Evolutionary conservation across 2,797 vertebrate species (phyloP).

Genomic region (Ctenochaetus hawaiiensis): DNA sequence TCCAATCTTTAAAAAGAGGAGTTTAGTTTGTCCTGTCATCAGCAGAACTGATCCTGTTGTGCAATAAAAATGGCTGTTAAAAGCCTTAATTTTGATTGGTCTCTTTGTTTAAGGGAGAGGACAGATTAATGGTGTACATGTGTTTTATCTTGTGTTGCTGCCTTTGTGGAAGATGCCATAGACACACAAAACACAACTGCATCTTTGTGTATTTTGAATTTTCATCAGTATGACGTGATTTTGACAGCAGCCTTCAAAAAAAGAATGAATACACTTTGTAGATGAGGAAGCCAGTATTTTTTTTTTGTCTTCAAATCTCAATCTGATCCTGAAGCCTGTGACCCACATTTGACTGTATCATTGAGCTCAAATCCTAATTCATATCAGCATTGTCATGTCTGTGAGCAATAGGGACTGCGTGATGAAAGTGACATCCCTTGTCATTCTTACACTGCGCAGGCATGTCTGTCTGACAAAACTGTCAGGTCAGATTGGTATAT

Average conservation of each 20-base stretch:
- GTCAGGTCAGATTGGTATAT: conserved; percentile 58
- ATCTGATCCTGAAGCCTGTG: conserved; percentile 25
- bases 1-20: conserved; percentile 35
- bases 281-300: not conserved
- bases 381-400: conserved; percentile 41
- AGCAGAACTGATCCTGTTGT: conserved; percentile 32
- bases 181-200: not conserved
- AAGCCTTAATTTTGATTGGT: conserved; percentile 23
- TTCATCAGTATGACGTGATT: not conserved
- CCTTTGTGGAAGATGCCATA: not conserved
- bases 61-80: not conserved
- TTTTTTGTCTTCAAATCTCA: not conserved
- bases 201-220: not conserved
- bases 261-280: not conserved
- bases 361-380: conserved; percentile 35
- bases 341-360: conserved; percentile 46
- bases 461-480: conserved; percentile 47
- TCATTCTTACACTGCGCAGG: conserved; percentile 44
- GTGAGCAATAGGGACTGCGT: conserved; percentile 35
- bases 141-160: not conserved
- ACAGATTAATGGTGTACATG: conserved; percentile 29
- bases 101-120: conserved; percentile 9
- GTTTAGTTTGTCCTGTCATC: conserved; percentile 50
- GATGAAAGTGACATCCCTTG: conserved; percentile 58
- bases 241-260: conserved; percentile 1